A percentile compares a stretch with the other conserved stretches of the same genome.
phyloP scores from a whole-genome alignment of 2,888 invertebrate species.

The Ypsolopha scabrella region DNA sequence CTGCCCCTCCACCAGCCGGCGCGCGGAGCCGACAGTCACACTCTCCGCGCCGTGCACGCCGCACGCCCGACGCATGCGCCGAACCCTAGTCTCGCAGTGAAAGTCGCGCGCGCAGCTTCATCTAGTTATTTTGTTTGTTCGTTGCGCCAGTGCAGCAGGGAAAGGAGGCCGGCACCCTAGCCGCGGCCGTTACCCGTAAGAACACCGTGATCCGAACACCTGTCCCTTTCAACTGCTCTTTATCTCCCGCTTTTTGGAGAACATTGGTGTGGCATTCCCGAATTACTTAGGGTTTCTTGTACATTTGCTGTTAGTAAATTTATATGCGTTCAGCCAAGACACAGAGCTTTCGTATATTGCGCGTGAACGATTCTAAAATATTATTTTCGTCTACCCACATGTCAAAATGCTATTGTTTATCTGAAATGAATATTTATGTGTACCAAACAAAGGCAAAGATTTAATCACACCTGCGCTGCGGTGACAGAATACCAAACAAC shows the following conservation, averaged over 20 bases:
- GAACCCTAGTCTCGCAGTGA: slow-evolving; percentile 48
- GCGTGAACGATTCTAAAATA: not conserved
- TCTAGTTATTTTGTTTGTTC: slow-evolving; percentile 64
- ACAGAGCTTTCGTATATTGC: not conserved
- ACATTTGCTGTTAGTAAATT: not conserved
- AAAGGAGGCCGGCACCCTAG: slow-evolving; percentile 61
- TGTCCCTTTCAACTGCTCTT: slow-evolving; percentile 13
- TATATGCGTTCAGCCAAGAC: not conserved
- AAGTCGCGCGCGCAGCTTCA: slow-evolving; percentile 63
- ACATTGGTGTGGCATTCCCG: slow-evolving; percentile 35
- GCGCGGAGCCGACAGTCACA: slow-evolving; percentile 15
- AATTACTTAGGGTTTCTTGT: not conserved
- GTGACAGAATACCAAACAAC: too few species aligned
- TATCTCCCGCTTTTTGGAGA: slow-evolving; percentile 27
- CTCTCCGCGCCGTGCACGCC: slow-evolving; percentile 33
- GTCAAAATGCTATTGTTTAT: not conserved
- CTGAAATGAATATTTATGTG: not conserved
- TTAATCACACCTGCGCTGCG: too few species aligned
- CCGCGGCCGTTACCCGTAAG: slow-evolving; percentile 38
- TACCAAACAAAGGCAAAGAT: not conserved
- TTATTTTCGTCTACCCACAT: not conserved
- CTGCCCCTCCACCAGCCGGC: slow-evolving; percentile 26
- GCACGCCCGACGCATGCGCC: slow-evolving; percentile 35
- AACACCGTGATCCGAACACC: slow-evolving; percentile 13
- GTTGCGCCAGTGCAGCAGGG: slow-evolving; percentile 64